phyloP scores from a whole-genome alignment of 1,140 invertebrate genomes.

The Hermatobates lingyangjiaoensis region DNA sequence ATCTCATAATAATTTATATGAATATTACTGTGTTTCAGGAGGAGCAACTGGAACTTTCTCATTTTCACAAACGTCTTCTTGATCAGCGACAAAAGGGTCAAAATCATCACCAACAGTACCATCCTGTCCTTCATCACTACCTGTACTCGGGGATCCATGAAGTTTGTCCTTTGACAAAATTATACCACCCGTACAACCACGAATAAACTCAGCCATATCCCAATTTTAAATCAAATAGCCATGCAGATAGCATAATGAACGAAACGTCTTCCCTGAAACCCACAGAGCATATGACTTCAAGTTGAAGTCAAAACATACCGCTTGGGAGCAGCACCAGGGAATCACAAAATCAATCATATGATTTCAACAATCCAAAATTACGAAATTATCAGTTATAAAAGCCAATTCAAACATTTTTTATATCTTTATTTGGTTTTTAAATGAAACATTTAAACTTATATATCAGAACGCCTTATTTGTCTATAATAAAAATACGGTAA shows the following conservation, averaged over 20 bases:
- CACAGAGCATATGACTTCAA: neutral
- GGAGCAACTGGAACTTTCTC: constrained; percentile 32
- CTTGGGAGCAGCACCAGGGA: too few relatives aligned
- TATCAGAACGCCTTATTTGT: too few relatives aligned
- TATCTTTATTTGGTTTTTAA: too few relatives aligned
- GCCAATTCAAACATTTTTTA: too few relatives aligned
- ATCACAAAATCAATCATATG: too few relatives aligned
- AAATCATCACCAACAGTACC: constrained; percentile 46
- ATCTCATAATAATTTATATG: too few relatives aligned
- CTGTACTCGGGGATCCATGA: constrained; percentile 60
- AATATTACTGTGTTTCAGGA: constrained; percentile 38
- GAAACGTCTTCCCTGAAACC: neutral
- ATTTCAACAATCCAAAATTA: too few relatives aligned
- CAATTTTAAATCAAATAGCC: neutral
- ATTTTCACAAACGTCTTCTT: constrained; percentile 58
- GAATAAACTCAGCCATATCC: constrained; percentile 34
- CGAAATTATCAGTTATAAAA: too few relatives aligned
- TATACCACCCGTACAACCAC: constrained; percentile 32
- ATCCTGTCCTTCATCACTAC: constrained; percentile 57
- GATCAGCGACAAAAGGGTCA: constrained; percentile 42
- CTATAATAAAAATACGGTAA: too few relatives aligned
- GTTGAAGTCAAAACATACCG: too few relatives aligned
- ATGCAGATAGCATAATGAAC: constrained; percentile 1
- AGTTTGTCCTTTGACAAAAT: constrained; percentile 28
- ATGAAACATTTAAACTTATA: too few relatives aligned